phyloP scores from a whole-genome alignment of 2,888 invertebrate species.

The Pyrochroa serraticornis region DNA sequence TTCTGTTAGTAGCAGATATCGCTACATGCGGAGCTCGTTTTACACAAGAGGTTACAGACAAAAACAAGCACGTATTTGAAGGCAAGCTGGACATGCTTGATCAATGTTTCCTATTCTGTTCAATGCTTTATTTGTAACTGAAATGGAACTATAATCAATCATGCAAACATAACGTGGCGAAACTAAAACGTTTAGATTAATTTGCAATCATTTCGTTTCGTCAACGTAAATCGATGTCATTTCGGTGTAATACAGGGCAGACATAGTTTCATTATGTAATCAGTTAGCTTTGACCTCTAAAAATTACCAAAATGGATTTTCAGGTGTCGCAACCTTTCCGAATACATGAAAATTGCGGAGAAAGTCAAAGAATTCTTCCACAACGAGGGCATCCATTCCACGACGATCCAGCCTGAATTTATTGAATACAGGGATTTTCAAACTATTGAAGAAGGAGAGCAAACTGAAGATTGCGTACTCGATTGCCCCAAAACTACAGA shows the following conservation, averaged over 20 bases:
- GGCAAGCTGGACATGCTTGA: no score
- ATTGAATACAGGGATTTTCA: constrained; percentile 73
- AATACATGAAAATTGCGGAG: constrained; percentile 97
- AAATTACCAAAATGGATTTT: not conserved
- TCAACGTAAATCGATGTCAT: not conserved
- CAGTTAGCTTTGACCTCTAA: no score
- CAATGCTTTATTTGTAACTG: no score
- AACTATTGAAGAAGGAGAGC: constrained; percentile 59
- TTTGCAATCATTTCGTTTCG: not conserved
- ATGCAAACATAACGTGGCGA: no score
- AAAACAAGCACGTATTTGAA: no score
- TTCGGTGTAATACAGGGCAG: not conserved
- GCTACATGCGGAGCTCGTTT: no score
- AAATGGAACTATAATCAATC: no score
- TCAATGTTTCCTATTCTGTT: no score
- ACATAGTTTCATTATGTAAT: not conserved
- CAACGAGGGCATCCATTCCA: constrained; percentile 97
- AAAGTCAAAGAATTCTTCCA: constrained; percentile 97
- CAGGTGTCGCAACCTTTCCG: constrained; percentile 89
- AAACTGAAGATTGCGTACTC: constrained; percentile 76
- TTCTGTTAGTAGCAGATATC: no score
- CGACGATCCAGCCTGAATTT: constrained; percentile 98
- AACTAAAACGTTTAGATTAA: not conserved
- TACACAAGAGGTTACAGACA: no score
- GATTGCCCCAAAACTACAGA: constrained; percentile 84